Conservation (phyloP, 1,140 invertebrate species). For the Bicyclus anynana region DNA sequence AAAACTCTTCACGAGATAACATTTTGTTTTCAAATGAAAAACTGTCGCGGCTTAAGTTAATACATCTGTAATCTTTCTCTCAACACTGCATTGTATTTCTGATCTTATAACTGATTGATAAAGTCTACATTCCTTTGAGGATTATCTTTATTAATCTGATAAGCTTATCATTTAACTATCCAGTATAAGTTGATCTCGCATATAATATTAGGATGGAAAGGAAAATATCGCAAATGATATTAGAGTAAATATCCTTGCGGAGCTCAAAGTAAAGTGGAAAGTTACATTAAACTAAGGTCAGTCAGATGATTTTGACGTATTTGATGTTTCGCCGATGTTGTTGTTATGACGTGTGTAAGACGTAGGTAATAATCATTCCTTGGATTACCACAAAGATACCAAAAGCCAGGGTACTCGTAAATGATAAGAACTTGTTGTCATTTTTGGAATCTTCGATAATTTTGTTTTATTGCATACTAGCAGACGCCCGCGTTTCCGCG, state of each 20-base stretch:
- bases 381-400: background rate
- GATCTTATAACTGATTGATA: background rate
- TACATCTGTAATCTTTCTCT: constrained; percentile 14
- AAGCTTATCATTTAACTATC: constrained; percentile 23
- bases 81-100: background rate
- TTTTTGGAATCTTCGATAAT: too few species aligned
- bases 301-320: too few species aligned
- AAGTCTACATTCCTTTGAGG: constrained; percentile 6
- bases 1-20: constrained; percentile 15
- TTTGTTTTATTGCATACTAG: too few species aligned
- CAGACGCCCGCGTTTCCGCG: too few species aligned
- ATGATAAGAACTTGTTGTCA: too few species aligned
- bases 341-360: background rate
- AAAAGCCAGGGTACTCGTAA: too few species aligned
- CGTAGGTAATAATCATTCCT: background rate
- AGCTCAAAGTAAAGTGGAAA: too few species aligned
- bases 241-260: too few species aligned
- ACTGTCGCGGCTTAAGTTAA: constrained; percentile 9
- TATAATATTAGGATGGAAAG: background rate
- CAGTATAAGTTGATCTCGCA: constrained; percentile 21
- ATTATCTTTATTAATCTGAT: constrained; percentile 15
- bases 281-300: too few species aligned
- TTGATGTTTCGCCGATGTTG: too few species aligned
- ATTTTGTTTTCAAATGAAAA: constrained; percentile 16
- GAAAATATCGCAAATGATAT: background rate